Conservation (phyloP, 92 coral and sea anemone species). For the Anthopleura xanthogrammica region DNA sequence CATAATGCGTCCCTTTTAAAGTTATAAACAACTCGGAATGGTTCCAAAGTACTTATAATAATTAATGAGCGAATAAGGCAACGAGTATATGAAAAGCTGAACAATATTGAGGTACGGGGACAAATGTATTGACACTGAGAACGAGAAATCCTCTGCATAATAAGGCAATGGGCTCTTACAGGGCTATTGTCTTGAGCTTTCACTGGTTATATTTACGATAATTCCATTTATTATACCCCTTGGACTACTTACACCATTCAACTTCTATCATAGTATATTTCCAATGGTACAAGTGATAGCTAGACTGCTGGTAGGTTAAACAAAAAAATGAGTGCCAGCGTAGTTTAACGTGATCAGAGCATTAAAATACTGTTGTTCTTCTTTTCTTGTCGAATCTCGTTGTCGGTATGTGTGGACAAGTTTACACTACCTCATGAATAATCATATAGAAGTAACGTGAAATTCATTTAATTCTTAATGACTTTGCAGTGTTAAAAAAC, state of each 20-base stretch:
- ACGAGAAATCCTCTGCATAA: conserved; percentile 11
- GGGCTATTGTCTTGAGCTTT: neutral
- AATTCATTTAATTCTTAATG: neutral
- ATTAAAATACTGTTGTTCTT: neutral
- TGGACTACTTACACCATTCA: neutral
- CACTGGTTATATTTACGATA: neutral
- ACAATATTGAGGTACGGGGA: neutral
- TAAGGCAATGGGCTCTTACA: neutral
- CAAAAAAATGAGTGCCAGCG: neutral
- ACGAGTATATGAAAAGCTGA: neutral
- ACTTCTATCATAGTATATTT: neutral
- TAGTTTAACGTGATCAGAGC: neutral
- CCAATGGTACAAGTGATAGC: neutral
- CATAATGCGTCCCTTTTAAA: neutral
- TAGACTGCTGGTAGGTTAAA: neutral
- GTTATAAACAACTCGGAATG: conserved; percentile 3
- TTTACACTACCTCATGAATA: neutral
- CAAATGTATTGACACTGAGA: neutral
- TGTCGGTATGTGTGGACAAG: neutral
- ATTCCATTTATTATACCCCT: neutral
- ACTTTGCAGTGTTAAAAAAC: neutral
- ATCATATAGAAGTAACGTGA: neutral
- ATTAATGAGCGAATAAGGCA: neutral
- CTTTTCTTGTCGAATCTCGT: neutral
- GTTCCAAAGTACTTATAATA: neutral